Conservation (phyloP, 2,888 invertebrate genomes). For the Sminthurinus aureus region DNA sequence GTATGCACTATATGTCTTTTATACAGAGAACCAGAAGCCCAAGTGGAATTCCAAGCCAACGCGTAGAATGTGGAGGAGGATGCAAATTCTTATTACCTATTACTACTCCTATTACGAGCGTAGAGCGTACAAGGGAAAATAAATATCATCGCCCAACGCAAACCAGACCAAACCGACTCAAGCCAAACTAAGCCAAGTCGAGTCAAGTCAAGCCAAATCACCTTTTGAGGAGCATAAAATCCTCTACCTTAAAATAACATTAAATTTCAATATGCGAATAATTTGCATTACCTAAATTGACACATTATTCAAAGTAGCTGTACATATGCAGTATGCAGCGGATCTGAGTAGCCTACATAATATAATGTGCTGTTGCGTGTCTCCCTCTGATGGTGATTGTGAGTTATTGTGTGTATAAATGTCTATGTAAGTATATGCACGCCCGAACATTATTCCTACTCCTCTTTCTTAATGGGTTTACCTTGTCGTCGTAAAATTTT, state of each 20-base stretch:
- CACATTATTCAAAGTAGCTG: constrained; percentile 16
- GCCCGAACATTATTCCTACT: too few species aligned
- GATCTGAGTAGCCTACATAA: neutral
- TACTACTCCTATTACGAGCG: too few species aligned
- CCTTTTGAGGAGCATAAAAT: constrained; percentile 15
- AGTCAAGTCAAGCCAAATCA: neutral
- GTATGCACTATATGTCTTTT: too few species aligned
- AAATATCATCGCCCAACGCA: too few species aligned
- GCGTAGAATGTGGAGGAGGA: neutral
- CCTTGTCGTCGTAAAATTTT: constrained; percentile 22
- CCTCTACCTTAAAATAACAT: constrained; percentile 6
- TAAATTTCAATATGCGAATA: constrained; percentile 30
- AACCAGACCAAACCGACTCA: too few species aligned
- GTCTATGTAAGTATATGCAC: neutral
- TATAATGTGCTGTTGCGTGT: neutral
- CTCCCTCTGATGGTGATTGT: neutral
- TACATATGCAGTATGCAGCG: neutral
- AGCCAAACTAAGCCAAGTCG: neutral
- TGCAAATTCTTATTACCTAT: neutral
- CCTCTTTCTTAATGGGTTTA: neutral
- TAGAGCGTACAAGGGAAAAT: too few species aligned
- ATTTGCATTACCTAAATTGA: constrained; percentile 17
- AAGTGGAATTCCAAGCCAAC: too few species aligned
- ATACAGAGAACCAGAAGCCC: too few species aligned
- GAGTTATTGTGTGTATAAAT: neutral